Evolutionary conservation across 2,113 vertebrate genomes (phyloP).

Genomic region (Entomyzon cyanotis): DNA sequence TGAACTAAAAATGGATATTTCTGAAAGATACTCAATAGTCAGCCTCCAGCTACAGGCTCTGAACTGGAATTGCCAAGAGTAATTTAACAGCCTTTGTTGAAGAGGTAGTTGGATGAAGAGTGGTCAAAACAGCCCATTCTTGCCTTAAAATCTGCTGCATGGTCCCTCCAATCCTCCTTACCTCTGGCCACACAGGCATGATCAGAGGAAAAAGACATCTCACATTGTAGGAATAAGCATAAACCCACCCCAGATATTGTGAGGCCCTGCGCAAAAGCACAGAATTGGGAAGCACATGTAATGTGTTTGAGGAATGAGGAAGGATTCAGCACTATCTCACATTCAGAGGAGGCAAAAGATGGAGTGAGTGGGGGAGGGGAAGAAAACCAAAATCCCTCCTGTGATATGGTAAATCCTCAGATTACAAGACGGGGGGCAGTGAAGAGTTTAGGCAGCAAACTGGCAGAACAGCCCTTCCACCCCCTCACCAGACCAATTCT

Average conservation of each 20-base stretch:
- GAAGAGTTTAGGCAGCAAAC: background rate
- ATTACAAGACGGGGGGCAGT: background rate
- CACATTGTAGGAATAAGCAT: background rate
- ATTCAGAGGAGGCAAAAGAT: background rate
- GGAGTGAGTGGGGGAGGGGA: background rate
- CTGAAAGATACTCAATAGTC: background rate
- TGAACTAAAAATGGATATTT: background rate
- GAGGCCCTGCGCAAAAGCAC: background rate
- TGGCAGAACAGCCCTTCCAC: background rate
- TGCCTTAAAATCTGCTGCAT: background rate
- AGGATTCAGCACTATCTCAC: background rate
- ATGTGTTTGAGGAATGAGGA: background rate
- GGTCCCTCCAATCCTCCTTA: background rate
- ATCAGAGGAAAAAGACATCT: background rate
- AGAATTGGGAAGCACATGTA: background rate
- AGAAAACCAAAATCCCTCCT: background rate
- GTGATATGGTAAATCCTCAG: background rate
- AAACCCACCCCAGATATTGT: background rate
- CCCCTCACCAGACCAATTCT: background rate
- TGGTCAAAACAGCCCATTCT: background rate
- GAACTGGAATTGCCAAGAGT: background rate
- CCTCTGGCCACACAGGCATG: background rate
- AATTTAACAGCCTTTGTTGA: background rate
- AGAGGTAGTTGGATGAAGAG: background rate
- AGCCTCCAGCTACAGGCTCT: background rate